Percentiles rank a stretch among this genome's conserved stretches.
phyloP scores from a whole-genome alignment of 2,113 vertebrate genomes.

The Pitta sordida region DNA sequence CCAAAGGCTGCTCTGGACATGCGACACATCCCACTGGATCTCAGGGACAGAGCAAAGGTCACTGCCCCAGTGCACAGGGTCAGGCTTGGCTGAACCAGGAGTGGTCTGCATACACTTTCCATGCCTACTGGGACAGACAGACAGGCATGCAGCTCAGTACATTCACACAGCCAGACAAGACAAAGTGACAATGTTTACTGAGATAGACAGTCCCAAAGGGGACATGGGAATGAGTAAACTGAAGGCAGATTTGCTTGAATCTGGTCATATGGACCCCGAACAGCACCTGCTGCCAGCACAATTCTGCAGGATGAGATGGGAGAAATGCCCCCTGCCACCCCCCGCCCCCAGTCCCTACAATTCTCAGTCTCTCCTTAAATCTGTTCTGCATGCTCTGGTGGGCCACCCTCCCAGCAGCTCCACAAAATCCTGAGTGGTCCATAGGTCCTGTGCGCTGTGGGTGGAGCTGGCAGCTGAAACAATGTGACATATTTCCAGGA shows the following conservation, averaged over 20 bases:
- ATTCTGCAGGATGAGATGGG: not conserved
- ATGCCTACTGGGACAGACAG: not conserved
- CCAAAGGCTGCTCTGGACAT: not conserved
- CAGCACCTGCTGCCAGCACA: not conserved
- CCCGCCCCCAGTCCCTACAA: not conserved
- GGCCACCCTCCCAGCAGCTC: not conserved
- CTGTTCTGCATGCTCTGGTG: not conserved
- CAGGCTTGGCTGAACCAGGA: not conserved
- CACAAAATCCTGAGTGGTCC: not conserved
- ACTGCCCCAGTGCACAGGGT: not conserved
- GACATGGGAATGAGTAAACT: not conserved
- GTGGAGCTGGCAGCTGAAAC: not conserved
- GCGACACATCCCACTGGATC: not conserved
- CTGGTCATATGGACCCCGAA: not conserved
- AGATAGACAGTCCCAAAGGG: not conserved
- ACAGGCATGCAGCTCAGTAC: slow-evolving; percentile 45
- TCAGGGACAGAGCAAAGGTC: not conserved
- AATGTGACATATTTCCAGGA: not conserved
- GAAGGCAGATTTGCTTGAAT: slow-evolving; percentile 29
- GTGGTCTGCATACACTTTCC: not conserved
- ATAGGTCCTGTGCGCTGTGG: not conserved
- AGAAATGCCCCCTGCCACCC: fast-evolving
- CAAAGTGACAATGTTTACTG: slow-evolving; percentile 37
- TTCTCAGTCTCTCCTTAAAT: not conserved
- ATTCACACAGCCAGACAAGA: slow-evolving; percentile 61